Percentiles rank a stretch among this genome's conserved stretches.
phyloP scores from a whole-genome alignment of 1,140 invertebrate genomes.

The Meloidogyne exigua region DNA sequence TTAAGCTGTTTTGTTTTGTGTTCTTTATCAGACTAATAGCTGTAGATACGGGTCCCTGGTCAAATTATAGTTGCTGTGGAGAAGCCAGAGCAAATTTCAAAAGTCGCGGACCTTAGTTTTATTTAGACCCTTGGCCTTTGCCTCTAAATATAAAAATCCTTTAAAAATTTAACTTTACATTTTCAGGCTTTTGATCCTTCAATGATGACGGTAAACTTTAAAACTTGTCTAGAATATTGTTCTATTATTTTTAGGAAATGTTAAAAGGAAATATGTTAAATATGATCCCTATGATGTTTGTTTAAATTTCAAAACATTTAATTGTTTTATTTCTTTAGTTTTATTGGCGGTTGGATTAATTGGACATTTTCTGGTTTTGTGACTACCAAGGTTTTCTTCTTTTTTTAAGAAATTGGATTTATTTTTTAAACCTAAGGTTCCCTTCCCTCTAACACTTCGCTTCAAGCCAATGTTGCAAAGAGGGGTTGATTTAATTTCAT shows the following conservation, averaged over 20 bases:
- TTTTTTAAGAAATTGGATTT: not conserved
- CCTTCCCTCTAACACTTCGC: conserved; percentile 91
- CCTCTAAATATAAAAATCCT: not conserved
- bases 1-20: no score
- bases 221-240: conserved; percentile 64
- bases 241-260: conserved; percentile 13
- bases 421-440: conserved; percentile 70
- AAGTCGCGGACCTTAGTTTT: no score
- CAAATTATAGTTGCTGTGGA: no score
- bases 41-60: no score
- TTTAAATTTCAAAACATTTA: not conserved
- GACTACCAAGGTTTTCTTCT: conserved; percentile 74
- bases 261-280: conserved; percentile 45
- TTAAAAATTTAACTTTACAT: not conserved
- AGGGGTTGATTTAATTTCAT: conserved; percentile 86
- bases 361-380: conserved; percentile 99
- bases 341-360: conserved; percentile 85
- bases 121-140: no score
- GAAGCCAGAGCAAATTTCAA: no score
- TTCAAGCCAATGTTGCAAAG: conserved; percentile 99
- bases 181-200: conserved; percentile 74
- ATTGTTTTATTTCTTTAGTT: conserved; percentile 19
- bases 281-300: conserved; percentile 50
- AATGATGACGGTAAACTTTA: conserved; percentile 82
- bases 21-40: no score